Base-by-base conservation (phyloP, 2,797 vertebrate genomes). In the Ambastaia sidthimunki region DNA sequence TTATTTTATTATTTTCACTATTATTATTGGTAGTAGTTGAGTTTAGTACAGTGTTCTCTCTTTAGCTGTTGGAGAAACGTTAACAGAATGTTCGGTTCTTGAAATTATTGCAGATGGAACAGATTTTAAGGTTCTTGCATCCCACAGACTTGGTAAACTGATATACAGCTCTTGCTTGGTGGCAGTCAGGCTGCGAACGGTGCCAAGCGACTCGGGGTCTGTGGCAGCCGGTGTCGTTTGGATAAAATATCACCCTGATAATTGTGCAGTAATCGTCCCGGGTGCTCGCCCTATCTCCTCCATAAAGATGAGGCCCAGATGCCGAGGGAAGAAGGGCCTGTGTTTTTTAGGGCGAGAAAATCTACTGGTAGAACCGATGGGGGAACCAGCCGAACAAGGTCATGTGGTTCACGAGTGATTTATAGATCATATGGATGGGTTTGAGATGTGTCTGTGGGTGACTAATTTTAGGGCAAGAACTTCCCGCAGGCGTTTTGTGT, bases 241-340 rank as follows among this genome's bases (percentile, higher is more conserved):
- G 88, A 91, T 91, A 89, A 93, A 93, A 91, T 89, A 92, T 90
- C 73, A 76, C 82, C 83, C 83, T 86, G 88, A 91, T 92, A 92
- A 92, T 92, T 91, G 89, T 88, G 86, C 82, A 71, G 89, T 92
- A 91, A 93, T 92, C 91, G 88, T 82, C 88, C 88, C 85, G 89
- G 89, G 88, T 87, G 89, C 88, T 85, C 86, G 85, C 37, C 12
- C 16, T 67, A 19, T 67, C 31, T 82, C 48, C 76, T 85, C 87
- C 81, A 87, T 92, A 91, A 91, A 91, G 87, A 90, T 89, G 87
- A 87, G 83, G 50, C 19, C 13, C 31, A 37, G 48, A 57, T 31
- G 34, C 48, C 23, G n/a, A 44, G 47, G 44, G 50, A 25, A 50
- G 41, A 69, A n/a, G 12, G 55, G 55, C 25, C 41, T 57, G 25